phyloP scores from a whole-genome alignment of 2,113 vertebrate genomes.

The Sminthopsis crassicaudata region DNA sequence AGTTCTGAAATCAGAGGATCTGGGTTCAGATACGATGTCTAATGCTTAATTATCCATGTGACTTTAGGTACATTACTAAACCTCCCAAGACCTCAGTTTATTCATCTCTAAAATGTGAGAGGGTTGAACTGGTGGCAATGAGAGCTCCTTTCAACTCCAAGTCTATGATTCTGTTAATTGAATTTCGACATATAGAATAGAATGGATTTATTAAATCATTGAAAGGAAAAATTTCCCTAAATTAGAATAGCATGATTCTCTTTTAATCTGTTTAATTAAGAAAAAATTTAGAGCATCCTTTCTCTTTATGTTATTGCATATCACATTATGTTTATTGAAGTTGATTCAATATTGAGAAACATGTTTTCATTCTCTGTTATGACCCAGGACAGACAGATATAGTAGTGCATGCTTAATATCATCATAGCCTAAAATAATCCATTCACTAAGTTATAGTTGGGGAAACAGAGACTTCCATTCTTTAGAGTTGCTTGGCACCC shows the following conservation, averaged over 20 bases:
- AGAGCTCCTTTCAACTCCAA: background rate
- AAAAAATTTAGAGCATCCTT: background rate
- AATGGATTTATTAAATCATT: background rate
- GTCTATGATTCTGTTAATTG: background rate
- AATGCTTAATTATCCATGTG: background rate
- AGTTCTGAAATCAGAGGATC: background rate
- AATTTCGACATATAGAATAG: background rate
- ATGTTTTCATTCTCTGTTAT: background rate
- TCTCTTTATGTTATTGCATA: background rate
- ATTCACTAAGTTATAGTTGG: background rate
- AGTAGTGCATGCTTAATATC: background rate
- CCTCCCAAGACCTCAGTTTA: background rate
- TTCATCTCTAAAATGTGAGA: background rate
- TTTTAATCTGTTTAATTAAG: background rate
- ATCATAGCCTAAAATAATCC: background rate
- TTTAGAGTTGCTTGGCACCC: background rate
- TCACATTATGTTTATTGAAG: background rate
- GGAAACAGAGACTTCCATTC: background rate
- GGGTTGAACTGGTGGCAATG: background rate
- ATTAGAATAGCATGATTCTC: background rate
- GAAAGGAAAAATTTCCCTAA: background rate
- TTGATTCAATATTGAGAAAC: background rate
- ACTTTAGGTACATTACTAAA: background rate
- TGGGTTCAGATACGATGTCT: background rate
- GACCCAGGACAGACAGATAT: background rate